Evolutionary conservation across 2,888 invertebrate species (phyloP).

Genomic region (Drosophila bunnanda): DNA sequence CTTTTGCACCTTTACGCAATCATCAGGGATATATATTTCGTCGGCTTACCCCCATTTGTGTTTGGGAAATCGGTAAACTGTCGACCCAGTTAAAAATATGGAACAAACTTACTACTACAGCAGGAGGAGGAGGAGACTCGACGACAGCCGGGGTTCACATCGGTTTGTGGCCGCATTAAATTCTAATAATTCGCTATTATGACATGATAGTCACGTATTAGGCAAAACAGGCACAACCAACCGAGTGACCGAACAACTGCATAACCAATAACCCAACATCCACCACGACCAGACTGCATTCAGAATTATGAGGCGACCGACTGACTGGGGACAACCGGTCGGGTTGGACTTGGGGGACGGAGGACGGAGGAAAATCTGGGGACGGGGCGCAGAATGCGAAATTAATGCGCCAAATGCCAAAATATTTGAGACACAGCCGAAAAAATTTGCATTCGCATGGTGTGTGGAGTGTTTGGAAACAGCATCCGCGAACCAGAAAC

Average conservation of each 20-base stretch:
- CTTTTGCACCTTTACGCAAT: slow-evolving; percentile 37
- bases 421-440: slow-evolving; percentile 70
- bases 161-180: slow-evolving; percentile 69
- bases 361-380: not conserved
- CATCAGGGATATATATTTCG: not conserved
- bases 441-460: slow-evolving; percentile 50
- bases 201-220: slow-evolving; percentile 81
- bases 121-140: slow-evolving; percentile 15
- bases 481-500: slow-evolving; percentile 8
- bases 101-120: not conserved
- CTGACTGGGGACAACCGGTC: slow-evolving; percentile 64
- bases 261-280: slow-evolving; percentile 37
- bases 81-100: slow-evolving; percentile 63
- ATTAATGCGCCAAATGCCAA: slow-evolving; percentile 80
- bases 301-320: slow-evolving; percentile 72
- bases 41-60: not conserved
- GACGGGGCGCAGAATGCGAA: slow-evolving; percentile 60
- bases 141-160: slow-evolving; percentile 27
- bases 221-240: slow-evolving; percentile 54
- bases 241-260: slow-evolving; percentile 36
- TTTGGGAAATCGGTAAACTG: slow-evolving; percentile 9
- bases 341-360: slow-evolving; percentile 14
- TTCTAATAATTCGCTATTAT: slow-evolving; percentile 81
- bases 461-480: slow-evolving; percentile 21
- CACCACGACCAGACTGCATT: slow-evolving; percentile 55